Evolutionary conservation across 2,888 invertebrate species (phyloP).

Genomic region (Endotricha flammealis): DNA sequence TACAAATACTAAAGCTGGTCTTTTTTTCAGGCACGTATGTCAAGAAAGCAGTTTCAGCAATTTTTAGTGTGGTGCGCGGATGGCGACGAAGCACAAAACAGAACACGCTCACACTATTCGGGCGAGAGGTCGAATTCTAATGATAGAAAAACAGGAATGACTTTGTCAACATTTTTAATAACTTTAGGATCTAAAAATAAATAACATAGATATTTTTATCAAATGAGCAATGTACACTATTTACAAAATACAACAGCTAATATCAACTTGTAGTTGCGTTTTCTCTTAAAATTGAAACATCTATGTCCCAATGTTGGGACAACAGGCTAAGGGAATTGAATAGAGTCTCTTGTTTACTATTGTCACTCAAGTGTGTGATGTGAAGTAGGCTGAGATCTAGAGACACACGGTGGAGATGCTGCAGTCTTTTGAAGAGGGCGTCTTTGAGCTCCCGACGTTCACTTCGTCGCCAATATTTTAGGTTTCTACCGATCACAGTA

Average conservation of each 20-base stretch:
- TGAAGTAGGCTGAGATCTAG: constrained; percentile 56
- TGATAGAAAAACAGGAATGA: constrained; percentile 6
- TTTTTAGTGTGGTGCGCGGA: constrained; percentile 58
- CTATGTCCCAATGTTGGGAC: constrained; percentile 54
- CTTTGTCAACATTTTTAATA: constrained; percentile 53
- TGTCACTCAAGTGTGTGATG: constrained; percentile 45
- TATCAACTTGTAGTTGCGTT: constrained; percentile 35
- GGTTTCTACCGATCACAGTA: constrained; percentile 66
- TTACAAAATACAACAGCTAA: constrained; percentile 45
- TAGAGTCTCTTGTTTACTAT: constrained; percentile 37
- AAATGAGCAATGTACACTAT: constrained; percentile 68
- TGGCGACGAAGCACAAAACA: constrained; percentile 65
- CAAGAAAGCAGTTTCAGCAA: constrained; percentile 43
- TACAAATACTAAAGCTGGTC: too few species aligned
- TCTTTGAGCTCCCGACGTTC: constrained; percentile 42
- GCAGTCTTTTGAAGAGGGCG: constrained; percentile 55
- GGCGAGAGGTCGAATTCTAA: constrained; percentile 59
- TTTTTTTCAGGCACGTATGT: constrained; percentile 49
- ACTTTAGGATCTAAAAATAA: constrained; percentile 56
- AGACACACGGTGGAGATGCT: constrained; percentile 54
- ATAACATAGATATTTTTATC: constrained; percentile 51
- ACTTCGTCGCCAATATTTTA: constrained; percentile 73
- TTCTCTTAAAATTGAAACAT: constrained; percentile 45
- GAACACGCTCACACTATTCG: constrained; percentile 65
- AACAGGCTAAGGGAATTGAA: constrained; percentile 43